A percentile compares a stretch with the other conserved stretches of the same genome.
Evolutionary conservation across 1,140 invertebrate species (phyloP).

Genomic region (Diprion similis): DNA sequence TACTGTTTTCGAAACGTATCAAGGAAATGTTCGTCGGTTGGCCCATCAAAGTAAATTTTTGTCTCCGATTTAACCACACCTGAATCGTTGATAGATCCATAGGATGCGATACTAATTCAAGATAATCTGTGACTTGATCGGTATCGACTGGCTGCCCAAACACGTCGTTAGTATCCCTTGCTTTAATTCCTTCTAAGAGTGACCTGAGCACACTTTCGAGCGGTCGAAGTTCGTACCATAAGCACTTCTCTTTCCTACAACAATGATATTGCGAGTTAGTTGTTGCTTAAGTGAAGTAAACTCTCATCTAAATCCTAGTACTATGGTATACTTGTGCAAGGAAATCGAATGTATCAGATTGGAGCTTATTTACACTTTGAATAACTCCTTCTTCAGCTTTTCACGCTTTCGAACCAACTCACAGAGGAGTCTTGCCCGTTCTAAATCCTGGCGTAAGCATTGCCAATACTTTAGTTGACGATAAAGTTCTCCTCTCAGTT

Average conservation of each 20-base stretch:
- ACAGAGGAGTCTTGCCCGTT: conserved; percentile 90
- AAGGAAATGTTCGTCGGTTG: too few relatives aligned
- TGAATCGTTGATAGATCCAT: conserved; percentile 97
- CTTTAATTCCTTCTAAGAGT: conserved; percentile 77
- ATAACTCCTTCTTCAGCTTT: conserved; percentile 90
- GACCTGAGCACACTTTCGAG: conserved; percentile 78
- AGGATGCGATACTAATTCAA: conserved; percentile 89
- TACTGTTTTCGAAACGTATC: too few relatives aligned
- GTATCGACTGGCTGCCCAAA: conserved; percentile 93
- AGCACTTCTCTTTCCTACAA: conserved; percentile 76
- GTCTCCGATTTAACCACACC: conserved; percentile 58
- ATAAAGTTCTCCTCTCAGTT: conserved; percentile 72
- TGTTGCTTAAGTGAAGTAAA: conserved; percentile 25
- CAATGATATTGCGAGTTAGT: neutral
- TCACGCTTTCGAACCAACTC: conserved; percentile 95
- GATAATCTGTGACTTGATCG: conserved; percentile 92
- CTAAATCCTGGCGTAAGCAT: conserved; percentile 91
- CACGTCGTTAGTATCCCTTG: conserved; percentile 85
- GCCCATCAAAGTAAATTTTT: too few relatives aligned
- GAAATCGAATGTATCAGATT: too few relatives aligned
- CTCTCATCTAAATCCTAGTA: conserved; percentile 8
- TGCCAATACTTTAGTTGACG: conserved; percentile 95
- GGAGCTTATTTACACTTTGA: conserved; percentile 68
- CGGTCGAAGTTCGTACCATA: conserved; percentile 83
- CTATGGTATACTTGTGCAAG: neutral